A percentile compares a stretch with the other conserved stretches of the same genome.
These are phyloP conservation scores for Notothenia rossii DNA, from an alignment of 2,113 vertebrate species.

Conservation along the genomic window DNA sequence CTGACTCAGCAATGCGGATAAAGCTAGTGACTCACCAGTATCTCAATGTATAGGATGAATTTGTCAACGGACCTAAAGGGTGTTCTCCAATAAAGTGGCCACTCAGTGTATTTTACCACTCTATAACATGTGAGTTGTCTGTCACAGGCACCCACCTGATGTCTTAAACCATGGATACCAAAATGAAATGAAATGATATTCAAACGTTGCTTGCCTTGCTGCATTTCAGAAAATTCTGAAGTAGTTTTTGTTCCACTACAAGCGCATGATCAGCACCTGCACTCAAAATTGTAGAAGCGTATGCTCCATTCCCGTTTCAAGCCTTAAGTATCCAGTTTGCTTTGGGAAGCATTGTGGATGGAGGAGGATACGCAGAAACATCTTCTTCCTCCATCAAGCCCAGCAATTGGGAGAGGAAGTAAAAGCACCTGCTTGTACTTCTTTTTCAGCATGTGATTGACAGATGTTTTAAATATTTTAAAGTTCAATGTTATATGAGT, in stretches of 20 bases:
- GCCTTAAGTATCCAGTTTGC: background rate
- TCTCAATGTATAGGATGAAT: background rate
- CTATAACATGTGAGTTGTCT: background rate
- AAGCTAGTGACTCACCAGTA: background rate
- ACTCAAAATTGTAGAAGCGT: background rate
- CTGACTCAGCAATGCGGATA: background rate
- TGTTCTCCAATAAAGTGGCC: background rate
- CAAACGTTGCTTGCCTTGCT: conserved; percentile 12
- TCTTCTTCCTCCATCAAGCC: no score
- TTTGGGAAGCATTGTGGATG: background rate
- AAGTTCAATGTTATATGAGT: background rate
- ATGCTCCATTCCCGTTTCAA: background rate
- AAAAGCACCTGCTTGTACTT: background rate
- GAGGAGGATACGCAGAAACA: background rate
- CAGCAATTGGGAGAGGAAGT: background rate
- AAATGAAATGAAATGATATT: background rate
- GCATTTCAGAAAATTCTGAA: conserved; percentile 11
- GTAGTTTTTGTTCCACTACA: background rate
- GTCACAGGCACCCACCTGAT: background rate
- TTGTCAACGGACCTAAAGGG: background rate
- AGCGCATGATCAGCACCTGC: background rate
- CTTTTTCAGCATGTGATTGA: background rate
- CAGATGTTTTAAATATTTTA: background rate
- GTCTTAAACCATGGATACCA: background rate
- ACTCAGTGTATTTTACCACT: background rate